Base-by-base conservation (phyloP, 2,888 invertebrate species). In the Limnephilus rhombicus region DNA sequence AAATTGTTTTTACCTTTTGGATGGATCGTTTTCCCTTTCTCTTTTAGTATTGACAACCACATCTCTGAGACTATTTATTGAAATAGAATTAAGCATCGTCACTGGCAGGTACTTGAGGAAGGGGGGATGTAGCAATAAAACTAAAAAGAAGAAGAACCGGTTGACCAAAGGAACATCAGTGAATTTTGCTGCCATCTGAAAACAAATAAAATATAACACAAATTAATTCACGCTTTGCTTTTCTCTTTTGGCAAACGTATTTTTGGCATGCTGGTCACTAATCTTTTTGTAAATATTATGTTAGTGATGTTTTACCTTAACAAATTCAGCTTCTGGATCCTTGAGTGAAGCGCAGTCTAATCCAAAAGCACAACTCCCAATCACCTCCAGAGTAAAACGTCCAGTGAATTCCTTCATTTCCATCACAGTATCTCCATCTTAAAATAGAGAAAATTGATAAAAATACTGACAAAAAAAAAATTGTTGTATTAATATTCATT, bases 331-430 rank as follows among this genome's bases (percentile, higher is more conserved):
- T 94, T 96, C 95, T 93, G 95, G 95, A 93, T 96, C 95, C 88
- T 95, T 95, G n/a, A 96, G 94, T 12, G 96, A 96, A 93, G 96
- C 95, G 93, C 96, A 95, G 94, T 96, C 96, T 24, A 97, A 96
- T 2, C 96, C 97, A 95, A 96, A 97, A 31, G 96, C 96, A 94
- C 96, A 96, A 31, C 96, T 95, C n/a, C 96, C 96, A 91, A 96
- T 96, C 2, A 96, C 96, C 94, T 96, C 96, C 90, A 97, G 94
- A 1, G 96, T 96, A 92, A 95, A 96, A 94, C 96, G 96, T 0
- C 96, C 96, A 94, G 96, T 96, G 41, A 96, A 95, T 92, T 96
- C 95, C 94, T 96, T 96, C 95, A 96, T 95, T 94, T 96, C 96
- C n/a, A 96, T 94, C 83, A 96, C 96, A 94, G 94, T 95, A 34